Conservation (phyloP, 2,113 vertebrate genomes). For the Oryctolagus cuniculus region DNA sequence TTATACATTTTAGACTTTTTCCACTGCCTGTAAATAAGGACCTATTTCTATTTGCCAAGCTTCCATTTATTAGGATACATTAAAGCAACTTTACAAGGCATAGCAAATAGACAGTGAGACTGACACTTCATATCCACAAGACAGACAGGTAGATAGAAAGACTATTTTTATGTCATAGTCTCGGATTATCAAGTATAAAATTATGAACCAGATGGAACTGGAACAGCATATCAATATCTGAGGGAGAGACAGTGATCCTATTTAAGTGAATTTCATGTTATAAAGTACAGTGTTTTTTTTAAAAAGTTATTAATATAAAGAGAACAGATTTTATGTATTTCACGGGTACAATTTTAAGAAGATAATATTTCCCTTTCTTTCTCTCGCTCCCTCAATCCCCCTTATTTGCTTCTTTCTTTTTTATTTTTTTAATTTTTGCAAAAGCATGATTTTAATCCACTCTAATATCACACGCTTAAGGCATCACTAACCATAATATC, state of each 20-base stretch:
- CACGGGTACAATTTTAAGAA: too few relatives aligned
- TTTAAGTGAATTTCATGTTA: background rate
- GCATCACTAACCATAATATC: too few relatives aligned
- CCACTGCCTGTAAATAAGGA: background rate
- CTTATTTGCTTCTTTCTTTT: too few relatives aligned
- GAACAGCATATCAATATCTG: background rate
- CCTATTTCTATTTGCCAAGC: background rate
- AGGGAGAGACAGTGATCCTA: background rate
- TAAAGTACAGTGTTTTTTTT: background rate
- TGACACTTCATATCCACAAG: background rate
- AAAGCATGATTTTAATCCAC: too few relatives aligned
- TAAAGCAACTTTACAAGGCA: background rate
- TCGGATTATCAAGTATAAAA: background rate
- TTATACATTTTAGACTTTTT: background rate
- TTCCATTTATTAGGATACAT: slow-evolving; percentile 3
- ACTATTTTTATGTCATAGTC: slow-evolving; percentile 17
- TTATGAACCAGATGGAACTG: background rate
- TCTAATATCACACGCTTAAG: too few relatives aligned
- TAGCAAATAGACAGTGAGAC: background rate
- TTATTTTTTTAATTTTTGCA: too few relatives aligned
- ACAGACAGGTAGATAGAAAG: background rate
- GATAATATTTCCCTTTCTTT: too few relatives aligned
- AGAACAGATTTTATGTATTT: too few relatives aligned
- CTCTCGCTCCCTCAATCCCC: too few relatives aligned
- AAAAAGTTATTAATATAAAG: too few relatives aligned